Percentiles rank a stretch among this genome's conserved stretches.
These are phyloP conservation scores for Porites divaricata DNA, from an alignment of 92 coral and sea anemone genomes.

Conservation along the genomic window DNA sequence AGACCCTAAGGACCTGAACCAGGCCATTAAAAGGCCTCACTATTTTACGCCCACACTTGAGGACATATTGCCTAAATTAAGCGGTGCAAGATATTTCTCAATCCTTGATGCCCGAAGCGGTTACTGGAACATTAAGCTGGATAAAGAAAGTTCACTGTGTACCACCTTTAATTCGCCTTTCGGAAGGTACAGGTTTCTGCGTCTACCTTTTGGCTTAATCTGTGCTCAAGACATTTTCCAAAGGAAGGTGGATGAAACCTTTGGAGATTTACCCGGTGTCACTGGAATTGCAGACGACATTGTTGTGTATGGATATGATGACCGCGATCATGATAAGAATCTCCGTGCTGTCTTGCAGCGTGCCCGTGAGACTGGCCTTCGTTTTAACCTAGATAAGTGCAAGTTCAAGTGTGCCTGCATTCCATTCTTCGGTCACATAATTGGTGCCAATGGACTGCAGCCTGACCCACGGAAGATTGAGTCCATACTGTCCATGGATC, in stretches of 20 bases:
- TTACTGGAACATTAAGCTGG: constrained; percentile 75
- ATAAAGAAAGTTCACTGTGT: constrained; percentile 53
- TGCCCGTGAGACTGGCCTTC: constrained; percentile 45
- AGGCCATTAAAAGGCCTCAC: constrained; percentile 69
- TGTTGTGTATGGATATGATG: constrained; percentile 54
- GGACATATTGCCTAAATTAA: constrained; percentile 69
- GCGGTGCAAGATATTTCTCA: constrained; percentile 69
- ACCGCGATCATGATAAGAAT: constrained; percentile 61
- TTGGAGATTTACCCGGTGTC: constrained; percentile 71
- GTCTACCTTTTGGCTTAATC: constrained; percentile 64
- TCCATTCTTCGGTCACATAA: constrained; percentile 58
- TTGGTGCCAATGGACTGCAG: constrained; percentile 68
- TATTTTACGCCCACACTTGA: constrained; percentile 75
- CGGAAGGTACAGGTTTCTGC: constrained; percentile 62
- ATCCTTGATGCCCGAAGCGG: constrained; percentile 74
- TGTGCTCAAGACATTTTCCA: constrained; percentile 77
- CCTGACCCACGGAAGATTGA: constrained; percentile 68
- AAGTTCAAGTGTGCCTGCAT: constrained; percentile 43
- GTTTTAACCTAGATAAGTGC: constrained; percentile 46
- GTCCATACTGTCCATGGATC: constrained; percentile 69
- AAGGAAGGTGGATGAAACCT: constrained; percentile 69
- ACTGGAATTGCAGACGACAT: constrained; percentile 77
- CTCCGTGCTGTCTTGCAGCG: constrained; percentile 60
- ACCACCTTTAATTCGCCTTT: constrained; percentile 74
- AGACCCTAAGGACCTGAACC: constrained; percentile 72